Evolutionary conservation across 2,797 vertebrate genomes (phyloP), one percentile per base, ranked within the genome.

Genomic region (Rhinatrema bivittatum): DNA sequence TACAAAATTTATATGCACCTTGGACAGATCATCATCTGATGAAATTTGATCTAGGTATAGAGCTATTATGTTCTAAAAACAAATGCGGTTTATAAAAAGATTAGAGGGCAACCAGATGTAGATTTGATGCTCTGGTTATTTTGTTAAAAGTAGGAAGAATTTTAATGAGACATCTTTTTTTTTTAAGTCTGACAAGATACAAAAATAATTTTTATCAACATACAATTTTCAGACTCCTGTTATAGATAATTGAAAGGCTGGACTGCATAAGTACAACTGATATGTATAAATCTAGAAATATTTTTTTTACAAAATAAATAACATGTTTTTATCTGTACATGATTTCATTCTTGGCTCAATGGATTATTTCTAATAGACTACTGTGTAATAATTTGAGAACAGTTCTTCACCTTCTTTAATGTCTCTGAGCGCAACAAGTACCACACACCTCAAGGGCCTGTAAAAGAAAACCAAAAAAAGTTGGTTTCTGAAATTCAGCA

Each of bases 301-400:
- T 27, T 2, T 25, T 17, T 27, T 2, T 25, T 17, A 20, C 7
- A 33, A 0, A 6, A 3, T 14, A 29, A 21, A 9, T 12, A 46
- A 21, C 39, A 53, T 36, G 55, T 31, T 19, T 19, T 27, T n/a
- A n/a, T n/a, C n/a, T n/a, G n/a, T n/a, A n/a, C 21, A 42, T n/a
- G 2, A 27, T 5, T 31, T 16, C 16, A 7, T 32, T 39, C 39
- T 24, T 17, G 10, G 29, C 16, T 40, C 12, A 22, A n/a, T n/a
- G n/a, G n/a, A n/a, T n/a, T n/a, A n/a, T n/a, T n/a, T n/a, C 74
- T 61, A 92, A 50, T 69, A 79, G 38, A 98, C 74, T 39, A 99
- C 65, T 5, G 93, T 99, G 63, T 85, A 96, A 62, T 98, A 98
- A 76, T 98, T 98, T 15, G 96, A 97, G 59, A 94, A 88, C 16